Base-by-base conservation (phyloP, 2,888 invertebrate genomes). In the Asteroscopus sphinx region DNA sequence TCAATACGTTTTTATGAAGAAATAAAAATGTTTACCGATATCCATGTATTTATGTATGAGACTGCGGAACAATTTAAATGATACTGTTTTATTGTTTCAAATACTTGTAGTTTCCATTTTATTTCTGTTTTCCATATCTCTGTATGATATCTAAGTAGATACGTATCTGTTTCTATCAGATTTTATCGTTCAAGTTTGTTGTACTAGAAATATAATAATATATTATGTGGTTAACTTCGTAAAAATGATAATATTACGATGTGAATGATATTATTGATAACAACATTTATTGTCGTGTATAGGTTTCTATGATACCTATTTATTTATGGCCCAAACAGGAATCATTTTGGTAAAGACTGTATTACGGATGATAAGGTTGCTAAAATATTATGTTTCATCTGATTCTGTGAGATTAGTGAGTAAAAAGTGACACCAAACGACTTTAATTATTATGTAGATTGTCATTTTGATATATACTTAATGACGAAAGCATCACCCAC, bases 1-100 rank as follows among this genome's bases (percentile, higher is more conserved):
- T 49, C 53, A 33, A 56, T 70, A 63, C 33, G 49, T 55, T 62
- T 73, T 60, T 66, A 63, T 67, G 36, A 63, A 63, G 56, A 71
- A 57, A 75, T 71, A 59, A 64, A 67, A 72, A 56, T 61, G 61
- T 73, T 71, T 57, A 58, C 56, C 36, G 47, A 66, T 55, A 52
- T 13, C 26, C 45, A 56, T 56, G 56, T 66, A 47, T 51, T 12
- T 63, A 57, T 59, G 46, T 51, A 49, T 51, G 44, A 62, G 53
- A 58, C 41, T 32, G 44, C 37, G 44, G 36, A 60, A 54, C 59
- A 5, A 54, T 53, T 73, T 53, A 61, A 70, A 66, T 60, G 41
- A 40, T 47, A 56, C 48, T 48, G 15, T 56, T 60, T 54, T 62
- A 61, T 65, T 60, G 55, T 51, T 48, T 49, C 16, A 44, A 45